phyloP scores from a whole-genome alignment of 1,140 invertebrate species.

The Archivesica marissinica region DNA sequence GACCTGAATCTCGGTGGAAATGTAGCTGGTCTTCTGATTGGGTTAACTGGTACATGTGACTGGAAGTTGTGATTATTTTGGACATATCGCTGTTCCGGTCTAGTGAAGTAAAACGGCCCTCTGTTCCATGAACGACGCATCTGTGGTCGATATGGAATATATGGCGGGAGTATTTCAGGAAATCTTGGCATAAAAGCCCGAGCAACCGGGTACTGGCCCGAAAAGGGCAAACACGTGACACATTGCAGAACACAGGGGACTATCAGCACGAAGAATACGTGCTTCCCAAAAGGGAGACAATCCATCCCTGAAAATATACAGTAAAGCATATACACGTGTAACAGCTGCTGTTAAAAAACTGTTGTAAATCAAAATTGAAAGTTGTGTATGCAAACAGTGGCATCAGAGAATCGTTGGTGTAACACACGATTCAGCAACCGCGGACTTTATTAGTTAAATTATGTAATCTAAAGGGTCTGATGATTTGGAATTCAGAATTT shows the following conservation, averaged over 20 bases:
- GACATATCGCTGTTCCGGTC: not conserved
- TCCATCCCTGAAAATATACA: slow-evolving; percentile 26
- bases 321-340: too few relatives aligned
- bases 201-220: not conserved
- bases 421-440: too few relatives aligned
- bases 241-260: not conserved
- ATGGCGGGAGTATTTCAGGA: not conserved
- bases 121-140: not conserved
- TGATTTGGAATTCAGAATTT: too few relatives aligned
- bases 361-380: too few relatives aligned
- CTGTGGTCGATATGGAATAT: not conserved
- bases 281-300: slow-evolving; percentile 24
- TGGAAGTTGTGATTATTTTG: not conserved
- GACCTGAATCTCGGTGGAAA: not conserved
- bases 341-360: too few relatives aligned
- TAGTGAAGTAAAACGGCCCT: not conserved
- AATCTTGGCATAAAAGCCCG: not conserved
- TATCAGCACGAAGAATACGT: slow-evolving; percentile 6
- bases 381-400: too few relatives aligned
- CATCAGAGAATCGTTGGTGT: too few relatives aligned
- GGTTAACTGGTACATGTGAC: not conserved
- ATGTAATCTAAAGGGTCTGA: too few relatives aligned
- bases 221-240: not conserved
- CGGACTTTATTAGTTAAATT: too few relatives aligned
- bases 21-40: not conserved